Percentiles rank a stretch among this genome's conserved stretches.
Conservation (phyloP, 2,797 vertebrate species). For the Babyrousa celebensis region DNA sequence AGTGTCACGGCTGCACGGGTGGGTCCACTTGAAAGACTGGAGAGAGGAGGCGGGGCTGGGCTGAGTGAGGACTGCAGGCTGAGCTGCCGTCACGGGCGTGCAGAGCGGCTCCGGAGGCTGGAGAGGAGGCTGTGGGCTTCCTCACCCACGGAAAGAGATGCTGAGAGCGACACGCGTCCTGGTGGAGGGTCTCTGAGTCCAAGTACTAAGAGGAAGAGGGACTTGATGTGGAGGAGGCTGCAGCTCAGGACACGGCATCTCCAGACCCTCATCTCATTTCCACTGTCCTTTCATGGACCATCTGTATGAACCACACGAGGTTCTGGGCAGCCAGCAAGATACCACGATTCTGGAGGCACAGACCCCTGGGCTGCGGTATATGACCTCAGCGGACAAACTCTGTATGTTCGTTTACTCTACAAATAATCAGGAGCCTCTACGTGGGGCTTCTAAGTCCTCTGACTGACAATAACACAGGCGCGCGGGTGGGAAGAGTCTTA, state of each 20-base stretch:
- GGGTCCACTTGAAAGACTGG: background rate
- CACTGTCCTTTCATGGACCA: background rate
- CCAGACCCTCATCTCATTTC: background rate
- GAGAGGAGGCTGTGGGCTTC: background rate
- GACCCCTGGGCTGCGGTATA: background rate
- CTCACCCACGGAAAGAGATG: too few relatives aligned
- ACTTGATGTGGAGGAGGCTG: background rate
- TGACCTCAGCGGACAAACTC: background rate
- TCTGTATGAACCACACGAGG: fast-evolving
- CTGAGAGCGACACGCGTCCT: background rate
- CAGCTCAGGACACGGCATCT: background rate
- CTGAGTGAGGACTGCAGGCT: background rate
- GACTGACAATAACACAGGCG: background rate
- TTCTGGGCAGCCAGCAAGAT: background rate
- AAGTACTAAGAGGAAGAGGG: background rate
- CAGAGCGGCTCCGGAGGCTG: background rate
- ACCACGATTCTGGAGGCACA: background rate
- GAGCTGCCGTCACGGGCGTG: background rate
- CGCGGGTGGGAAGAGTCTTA: background rate
- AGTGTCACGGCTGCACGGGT: background rate
- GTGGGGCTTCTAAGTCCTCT: background rate
- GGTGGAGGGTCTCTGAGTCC: too few relatives aligned
- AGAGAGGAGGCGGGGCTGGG: background rate
- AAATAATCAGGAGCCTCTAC: background rate
- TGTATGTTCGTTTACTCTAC: background rate